Percentiles rank a stretch among this genome's conserved stretches.
Evolutionary conservation across 2,888 invertebrate genomes (phyloP).

Genomic region (Meliscaeva auricollis): DNA sequence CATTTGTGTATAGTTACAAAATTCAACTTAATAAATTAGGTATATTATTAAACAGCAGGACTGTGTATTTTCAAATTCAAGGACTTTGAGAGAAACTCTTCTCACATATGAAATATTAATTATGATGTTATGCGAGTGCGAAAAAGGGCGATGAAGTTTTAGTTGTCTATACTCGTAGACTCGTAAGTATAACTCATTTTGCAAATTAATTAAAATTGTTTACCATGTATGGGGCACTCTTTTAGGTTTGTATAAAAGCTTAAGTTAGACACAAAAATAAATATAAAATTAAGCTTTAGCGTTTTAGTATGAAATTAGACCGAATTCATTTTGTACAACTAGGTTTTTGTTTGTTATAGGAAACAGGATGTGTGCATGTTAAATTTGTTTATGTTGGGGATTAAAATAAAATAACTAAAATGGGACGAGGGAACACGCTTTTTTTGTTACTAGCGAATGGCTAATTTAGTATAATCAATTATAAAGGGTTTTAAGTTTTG

Average conservation of each 20-base stretch:
- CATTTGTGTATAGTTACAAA: slow-evolving; percentile 3
- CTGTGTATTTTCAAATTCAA: background rate
- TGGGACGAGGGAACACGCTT: background rate
- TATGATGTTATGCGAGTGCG: background rate
- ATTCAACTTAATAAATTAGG: too few species aligned
- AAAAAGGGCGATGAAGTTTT: slow-evolving; percentile 19
- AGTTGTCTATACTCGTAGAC: background rate
- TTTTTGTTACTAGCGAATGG: background rate
- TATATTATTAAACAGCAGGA: too few species aligned
- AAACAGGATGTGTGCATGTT: background rate
- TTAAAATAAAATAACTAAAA: background rate
- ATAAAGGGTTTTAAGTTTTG: background rate
- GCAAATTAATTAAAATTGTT: slow-evolving; percentile 34
- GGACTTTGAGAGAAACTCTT: background rate
- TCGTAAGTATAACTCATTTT: slow-evolving; percentile 3
- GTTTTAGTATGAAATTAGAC: slow-evolving; percentile 4
- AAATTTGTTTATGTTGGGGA: background rate
- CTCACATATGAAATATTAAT: slow-evolving; percentile 18
- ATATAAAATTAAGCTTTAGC: background rate
- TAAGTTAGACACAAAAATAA: slow-evolving; percentile 7
- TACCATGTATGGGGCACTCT: background rate
- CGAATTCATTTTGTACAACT: slow-evolving; percentile 7
- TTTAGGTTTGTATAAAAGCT: background rate
- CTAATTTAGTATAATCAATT: slow-evolving; percentile 2
- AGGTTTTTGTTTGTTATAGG: background rate